Base-by-base conservation (phyloP, 2,113 vertebrate species). In the Kobus ellipsiprymnus region DNA sequence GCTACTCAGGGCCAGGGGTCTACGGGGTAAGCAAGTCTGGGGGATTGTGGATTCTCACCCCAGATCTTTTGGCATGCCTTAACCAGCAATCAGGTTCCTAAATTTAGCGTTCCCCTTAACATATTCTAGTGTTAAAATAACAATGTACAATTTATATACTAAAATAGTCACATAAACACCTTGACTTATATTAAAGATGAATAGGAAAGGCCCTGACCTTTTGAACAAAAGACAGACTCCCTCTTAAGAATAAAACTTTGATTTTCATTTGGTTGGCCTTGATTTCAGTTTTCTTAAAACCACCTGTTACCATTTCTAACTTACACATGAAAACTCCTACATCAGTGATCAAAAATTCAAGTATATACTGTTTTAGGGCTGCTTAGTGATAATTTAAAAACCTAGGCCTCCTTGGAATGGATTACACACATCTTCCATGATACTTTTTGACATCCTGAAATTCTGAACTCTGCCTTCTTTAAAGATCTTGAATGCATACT, bases 181-280 rank as follows among this genome's bases (percentile, higher is more conserved):
- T 19, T 92, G 92, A 87, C 55, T 95, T 92, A 59, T 12, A 62
- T 67, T 90, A 91, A 54, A 91, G 91, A 81, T 59, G 78, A 82
- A n/a, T 27, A 64, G 44, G 77, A 88, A 77, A 80, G 60, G 52
- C 23, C 48, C 89, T 67, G 52, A 91, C 91, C 86, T 80, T 19
- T 96, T 85, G 82, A 90, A 97, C 23, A 71, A 90, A 93, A 97
- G 87, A 60, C 77, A 95, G 86, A 25, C 85, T 74, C 55, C 74
- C 44, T n/a, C 62, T 84, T 90, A 93, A 46, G 77, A 86, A 57
- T 67, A 67, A 95, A 92, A 25, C 19, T 44, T 57, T 36, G 36
- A 21, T 77, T 84, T 90, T 81, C 50, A 12, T 82, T 96, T 40
- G 87, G 15, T 85, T 40, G 85, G 82, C 55, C 82, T 92, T 11